phyloP scores from a whole-genome alignment of 2,113 vertebrate species.

The Pomatostomus ruficeps region DNA sequence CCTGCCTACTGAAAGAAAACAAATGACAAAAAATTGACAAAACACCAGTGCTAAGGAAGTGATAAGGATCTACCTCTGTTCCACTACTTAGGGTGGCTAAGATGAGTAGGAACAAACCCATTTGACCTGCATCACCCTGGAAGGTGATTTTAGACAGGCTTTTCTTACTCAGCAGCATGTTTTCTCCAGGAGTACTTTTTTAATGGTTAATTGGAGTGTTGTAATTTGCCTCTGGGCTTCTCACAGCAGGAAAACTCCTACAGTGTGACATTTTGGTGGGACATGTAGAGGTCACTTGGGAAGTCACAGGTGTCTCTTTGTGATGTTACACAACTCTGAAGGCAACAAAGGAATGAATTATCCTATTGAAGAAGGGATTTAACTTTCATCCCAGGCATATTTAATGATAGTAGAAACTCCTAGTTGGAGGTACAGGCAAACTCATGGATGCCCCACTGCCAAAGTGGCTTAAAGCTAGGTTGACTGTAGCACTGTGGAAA shows the following conservation, averaged over 20 bases:
- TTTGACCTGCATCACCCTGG: not conserved
- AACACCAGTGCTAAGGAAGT: not conserved
- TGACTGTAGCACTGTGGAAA: not conserved
- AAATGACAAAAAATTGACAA: not conserved
- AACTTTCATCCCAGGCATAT: not conserved
- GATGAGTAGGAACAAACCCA: not conserved
- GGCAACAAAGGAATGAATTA: not conserved
- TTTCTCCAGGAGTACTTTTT: not conserved
- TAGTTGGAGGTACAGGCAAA: not conserved
- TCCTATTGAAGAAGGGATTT: not conserved
- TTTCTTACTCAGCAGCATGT: not conserved
- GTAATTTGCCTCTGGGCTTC: not conserved
- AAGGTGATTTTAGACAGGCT: not conserved
- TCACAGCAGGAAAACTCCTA: not conserved
- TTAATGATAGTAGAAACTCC: not conserved
- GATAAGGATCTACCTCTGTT: not conserved
- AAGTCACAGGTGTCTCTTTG: not conserved
- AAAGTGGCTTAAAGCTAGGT: not conserved
- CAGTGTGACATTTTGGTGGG: not conserved
- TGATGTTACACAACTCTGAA: not conserved
- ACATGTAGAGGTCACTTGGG: not conserved
- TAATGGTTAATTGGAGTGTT: not conserved
- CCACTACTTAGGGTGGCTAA: not conserved
- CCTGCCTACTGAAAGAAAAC: not conserved
- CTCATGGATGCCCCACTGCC: not conserved